phyloP scores from a whole-genome alignment of 2,797 vertebrate species.

The Alfaro cultratus region DNA sequence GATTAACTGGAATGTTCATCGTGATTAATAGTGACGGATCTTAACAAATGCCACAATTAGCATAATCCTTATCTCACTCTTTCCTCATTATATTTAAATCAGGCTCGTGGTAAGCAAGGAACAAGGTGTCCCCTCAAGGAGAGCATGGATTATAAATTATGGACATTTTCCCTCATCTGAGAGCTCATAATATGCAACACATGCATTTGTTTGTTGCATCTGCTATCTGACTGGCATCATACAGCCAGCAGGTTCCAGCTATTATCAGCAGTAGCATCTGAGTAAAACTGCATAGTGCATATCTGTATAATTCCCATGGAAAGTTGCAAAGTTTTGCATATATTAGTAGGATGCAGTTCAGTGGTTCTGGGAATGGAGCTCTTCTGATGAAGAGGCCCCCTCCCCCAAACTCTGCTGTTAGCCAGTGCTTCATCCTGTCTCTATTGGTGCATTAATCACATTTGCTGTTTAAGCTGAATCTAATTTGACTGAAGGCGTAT shows the following conservation, averaged over 20 bases:
- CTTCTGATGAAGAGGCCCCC: neutral
- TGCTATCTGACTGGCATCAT: slow-evolving; percentile 33
- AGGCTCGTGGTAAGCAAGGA: slow-evolving; percentile 35
- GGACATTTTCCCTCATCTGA: neutral
- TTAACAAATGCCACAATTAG: slow-evolving; percentile 44
- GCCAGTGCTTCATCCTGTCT: slow-evolving; percentile 43
- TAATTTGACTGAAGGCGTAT: slow-evolving; percentile 65
- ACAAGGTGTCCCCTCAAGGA: slow-evolving; percentile 53
- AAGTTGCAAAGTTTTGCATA: slow-evolving; percentile 16
- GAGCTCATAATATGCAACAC: slow-evolving; percentile 2
- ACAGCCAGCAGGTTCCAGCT: slow-evolving; percentile 43
- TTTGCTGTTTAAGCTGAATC: slow-evolving; percentile 70
- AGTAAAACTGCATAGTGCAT: slow-evolving; percentile 4
- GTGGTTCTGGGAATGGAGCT: neutral
- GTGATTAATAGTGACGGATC: slow-evolving; percentile 35
- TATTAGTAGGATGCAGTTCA: slow-evolving; percentile 11
- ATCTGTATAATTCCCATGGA: slow-evolving; percentile 4
- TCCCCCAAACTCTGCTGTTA: slow-evolving; percentile 6
- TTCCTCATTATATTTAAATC: slow-evolving; percentile 20
- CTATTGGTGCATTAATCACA: slow-evolving; percentile 74
- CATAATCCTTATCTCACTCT: slow-evolving; percentile 33
- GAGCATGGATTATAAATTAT: neutral
- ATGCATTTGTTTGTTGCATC: slow-evolving; percentile 18
- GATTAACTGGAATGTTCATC: slow-evolving; percentile 34
- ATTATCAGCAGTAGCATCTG: slow-evolving; percentile 29